Base-by-base conservation (phyloP, 92 coral and sea anemone species). In the Micromussa lordhowensis region DNA sequence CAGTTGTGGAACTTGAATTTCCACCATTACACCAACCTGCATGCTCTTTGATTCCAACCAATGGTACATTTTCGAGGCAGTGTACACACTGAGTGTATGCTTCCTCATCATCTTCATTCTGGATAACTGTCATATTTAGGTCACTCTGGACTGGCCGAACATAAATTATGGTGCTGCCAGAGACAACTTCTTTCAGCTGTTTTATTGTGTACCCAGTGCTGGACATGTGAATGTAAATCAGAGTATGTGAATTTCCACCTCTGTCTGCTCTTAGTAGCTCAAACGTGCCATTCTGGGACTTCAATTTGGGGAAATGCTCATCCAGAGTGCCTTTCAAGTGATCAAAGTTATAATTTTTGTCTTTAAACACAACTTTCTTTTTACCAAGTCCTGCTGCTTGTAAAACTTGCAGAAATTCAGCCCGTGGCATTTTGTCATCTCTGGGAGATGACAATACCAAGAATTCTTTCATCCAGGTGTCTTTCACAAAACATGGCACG, bases 221-320 rank as follows among this genome's bases (percentile, higher is more conserved):
- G 75, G 82, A 86, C 54, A 91, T 81, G 55, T 86, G 94, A 32
- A 91, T 81, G 72, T 31, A 26, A 53, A 81, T 76, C 7, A 91
- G 88, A 44, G 87, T 75, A 32, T 85, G 55, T 7, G 93, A 35
- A 44, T 79, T 75, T 57, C 91, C 93, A 19, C 93, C 93, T 51
- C 88, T 82, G 55, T 90, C 93, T 64, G 93, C 93, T 81, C 91
- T 88, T 64, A 92, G 76, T 18, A 92, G 51, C 87, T 92, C 95
- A 81, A 92, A 89, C 8, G 90, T 91, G 16, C 88, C 92, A 31
- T 82, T 85, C 64, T 89, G 95, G 64, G 92, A 55, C 78, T 90
- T 79, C 49, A 86, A 30, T 91, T 90, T 90, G 55, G 93, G 93
- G 72, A 82, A 92, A 51, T 87, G 48, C 79, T 87, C 55, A 40